Percentiles rank a stretch among this genome's conserved stretches.
Conservation (phyloP, 2,797 vertebrate genomes). For the Forpus xanthops region DNA sequence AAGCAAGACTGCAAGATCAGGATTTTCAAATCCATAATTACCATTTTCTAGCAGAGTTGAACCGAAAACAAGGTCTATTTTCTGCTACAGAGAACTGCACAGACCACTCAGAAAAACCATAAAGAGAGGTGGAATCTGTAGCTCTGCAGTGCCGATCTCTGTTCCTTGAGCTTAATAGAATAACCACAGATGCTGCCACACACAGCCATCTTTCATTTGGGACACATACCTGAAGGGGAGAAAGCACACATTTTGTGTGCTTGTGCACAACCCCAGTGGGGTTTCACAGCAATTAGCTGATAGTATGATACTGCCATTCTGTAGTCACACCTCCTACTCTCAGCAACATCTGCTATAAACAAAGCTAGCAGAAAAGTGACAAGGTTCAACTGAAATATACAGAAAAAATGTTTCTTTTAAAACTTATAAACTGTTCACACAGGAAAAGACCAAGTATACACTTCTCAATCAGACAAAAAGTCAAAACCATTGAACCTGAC, state of each 20-base stretch:
- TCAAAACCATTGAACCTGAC: background rate
- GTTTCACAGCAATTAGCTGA: background rate
- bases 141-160: background rate
- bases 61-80: background rate
- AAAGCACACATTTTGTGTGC: background rate
- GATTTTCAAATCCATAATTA: background rate
- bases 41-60: background rate
- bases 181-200: background rate
- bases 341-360: background rate
- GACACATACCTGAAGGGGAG: background rate
- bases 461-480: background rate
- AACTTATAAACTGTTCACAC: background rate
- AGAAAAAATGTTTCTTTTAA: background rate
- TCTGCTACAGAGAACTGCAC: background rate
- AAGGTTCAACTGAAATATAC: background rate
- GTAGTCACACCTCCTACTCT: background rate
- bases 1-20: background rate
- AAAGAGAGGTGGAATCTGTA: background rate
- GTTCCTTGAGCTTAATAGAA: background rate
- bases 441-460: background rate
- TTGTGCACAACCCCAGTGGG: background rate
- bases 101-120: background rate
- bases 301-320: accelerated
- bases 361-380: background rate
- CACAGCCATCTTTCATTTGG: background rate